phyloP scores from a whole-genome alignment of 2,113 vertebrate genomes.

The Varanus salvator region DNA sequence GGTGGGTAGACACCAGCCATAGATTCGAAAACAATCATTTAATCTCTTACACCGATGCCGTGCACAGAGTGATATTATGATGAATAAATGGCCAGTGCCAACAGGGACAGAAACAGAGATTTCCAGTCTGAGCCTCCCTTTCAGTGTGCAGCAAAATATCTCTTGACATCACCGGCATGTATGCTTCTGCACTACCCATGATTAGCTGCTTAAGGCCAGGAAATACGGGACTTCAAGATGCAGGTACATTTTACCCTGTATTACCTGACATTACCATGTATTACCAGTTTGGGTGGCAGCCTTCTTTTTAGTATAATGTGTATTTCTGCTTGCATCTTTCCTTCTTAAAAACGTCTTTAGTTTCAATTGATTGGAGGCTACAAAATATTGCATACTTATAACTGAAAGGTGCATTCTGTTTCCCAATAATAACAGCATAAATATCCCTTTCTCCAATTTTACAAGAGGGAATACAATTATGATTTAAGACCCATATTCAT shows the following conservation, averaged over 20 bases:
- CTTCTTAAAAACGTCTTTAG: neutral
- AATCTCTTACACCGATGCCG: too few species aligned
- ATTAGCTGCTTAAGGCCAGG: neutral
- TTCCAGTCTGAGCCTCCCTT: neutral
- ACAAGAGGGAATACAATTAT: neutral
- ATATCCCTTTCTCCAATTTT: neutral
- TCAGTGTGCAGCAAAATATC: neutral
- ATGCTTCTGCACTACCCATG: neutral
- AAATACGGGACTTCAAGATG: neutral
- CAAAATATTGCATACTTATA: neutral
- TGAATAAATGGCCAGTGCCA: too few species aligned
- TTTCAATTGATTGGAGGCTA: slow-evolving; percentile 3
- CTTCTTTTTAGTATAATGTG: neutral
- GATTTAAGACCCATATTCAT: neutral
- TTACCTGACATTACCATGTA: neutral
- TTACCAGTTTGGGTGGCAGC: neutral
- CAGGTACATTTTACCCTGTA: neutral
- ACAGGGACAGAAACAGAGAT: too few species aligned
- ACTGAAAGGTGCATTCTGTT: neutral
- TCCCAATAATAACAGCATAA: neutral
- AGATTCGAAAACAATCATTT: too few species aligned
- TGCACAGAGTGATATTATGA: too few species aligned
- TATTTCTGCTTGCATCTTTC: neutral
- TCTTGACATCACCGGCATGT: neutral
- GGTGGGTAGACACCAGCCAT: too few species aligned